Evolutionary conservation across 2,797 vertebrate genomes (phyloP), one percentile per base, ranked within the genome.

Genomic region (Spinibarbus caldwelli): DNA sequence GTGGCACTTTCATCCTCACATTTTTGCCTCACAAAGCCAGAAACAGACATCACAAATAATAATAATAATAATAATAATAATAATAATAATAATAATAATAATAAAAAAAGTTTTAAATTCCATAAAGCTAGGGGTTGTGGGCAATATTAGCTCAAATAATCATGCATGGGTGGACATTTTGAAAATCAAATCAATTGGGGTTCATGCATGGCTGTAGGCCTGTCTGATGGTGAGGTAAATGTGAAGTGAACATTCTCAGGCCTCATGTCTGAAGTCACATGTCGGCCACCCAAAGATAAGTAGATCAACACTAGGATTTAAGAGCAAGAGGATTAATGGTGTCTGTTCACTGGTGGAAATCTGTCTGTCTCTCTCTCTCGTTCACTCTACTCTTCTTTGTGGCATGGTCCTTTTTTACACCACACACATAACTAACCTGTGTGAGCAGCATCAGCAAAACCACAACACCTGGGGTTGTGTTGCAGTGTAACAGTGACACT

Each of bases 321-420:
- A 75, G 23, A 79, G 23, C 67, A 85, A 83, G 54, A 83, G 72
- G 82, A 89, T 87, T 80, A 79, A 23, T 3, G 36, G 19, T 68
- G 71, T 66, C 75, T 57, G 66, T 62, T 81, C 64, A 64, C 64
- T 31, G 34, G 7, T 19, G 59, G 1, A 59, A 23, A 62, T 26
- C 19, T 21, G 7, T 47, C 4, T 5, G 31, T 52, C 21, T 26
- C n/a, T 2, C 17, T 82, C 38, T 26, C 31, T 62, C 2, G 8
- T 11, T 15, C 21, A 64, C 45, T 11, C 41, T 31, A 47, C 4
- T 66, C 21, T n/a, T 80, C 12, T 36, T 67, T 76, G 36, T 2
- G 1, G 0, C 4, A 31, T 29, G 41, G 38, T 26, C 9, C 9
- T 26, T 57, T 57, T 78, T 59, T 52, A 41, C 75, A 57, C 75